Evolutionary conservation across 2,797 vertebrate species (phyloP).

Genomic region (Ispidina lecontei): DNA sequence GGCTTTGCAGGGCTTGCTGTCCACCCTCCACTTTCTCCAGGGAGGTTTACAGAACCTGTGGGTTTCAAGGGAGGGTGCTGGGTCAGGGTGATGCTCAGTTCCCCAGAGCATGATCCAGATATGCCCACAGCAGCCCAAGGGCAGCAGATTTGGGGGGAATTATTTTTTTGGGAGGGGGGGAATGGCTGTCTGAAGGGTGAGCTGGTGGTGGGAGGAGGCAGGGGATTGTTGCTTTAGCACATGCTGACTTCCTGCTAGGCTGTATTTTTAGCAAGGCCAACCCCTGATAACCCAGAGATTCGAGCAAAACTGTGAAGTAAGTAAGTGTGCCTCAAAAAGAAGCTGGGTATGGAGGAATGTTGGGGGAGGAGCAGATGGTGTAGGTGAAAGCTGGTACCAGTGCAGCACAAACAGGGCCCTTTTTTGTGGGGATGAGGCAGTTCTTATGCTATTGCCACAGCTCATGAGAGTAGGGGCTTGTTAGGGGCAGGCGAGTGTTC

Average conservation of each 20-base stretch:
- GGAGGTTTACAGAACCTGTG: background rate
- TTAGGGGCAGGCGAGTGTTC: background rate
- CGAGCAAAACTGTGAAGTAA: background rate
- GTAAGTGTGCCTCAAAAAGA: background rate
- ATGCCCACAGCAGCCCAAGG: background rate
- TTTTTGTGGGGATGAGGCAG: background rate
- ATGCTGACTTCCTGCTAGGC: background rate
- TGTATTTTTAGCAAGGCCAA: conserved; percentile 50
- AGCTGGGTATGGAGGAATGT: background rate
- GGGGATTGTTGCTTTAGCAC: background rate
- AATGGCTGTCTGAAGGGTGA: background rate
- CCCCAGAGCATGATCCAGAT: background rate
- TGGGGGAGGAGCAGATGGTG: background rate
- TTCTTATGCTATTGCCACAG: fast-evolving
- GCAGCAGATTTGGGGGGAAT: background rate
- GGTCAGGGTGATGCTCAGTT: background rate
- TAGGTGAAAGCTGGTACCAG: background rate
- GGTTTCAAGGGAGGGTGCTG: too few species aligned
- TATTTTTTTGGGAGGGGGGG: background rate
- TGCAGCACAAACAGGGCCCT: background rate
- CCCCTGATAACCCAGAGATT: background rate
- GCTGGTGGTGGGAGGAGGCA: background rate
- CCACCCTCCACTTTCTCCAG: background rate
- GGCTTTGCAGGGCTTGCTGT: background rate
- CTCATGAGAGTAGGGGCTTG: background rate